These are phyloP conservation scores for Aphaenogaster ashmeadi DNA, from an alignment of 1,140 invertebrate genomes.

Conservation along the genomic window DNA sequence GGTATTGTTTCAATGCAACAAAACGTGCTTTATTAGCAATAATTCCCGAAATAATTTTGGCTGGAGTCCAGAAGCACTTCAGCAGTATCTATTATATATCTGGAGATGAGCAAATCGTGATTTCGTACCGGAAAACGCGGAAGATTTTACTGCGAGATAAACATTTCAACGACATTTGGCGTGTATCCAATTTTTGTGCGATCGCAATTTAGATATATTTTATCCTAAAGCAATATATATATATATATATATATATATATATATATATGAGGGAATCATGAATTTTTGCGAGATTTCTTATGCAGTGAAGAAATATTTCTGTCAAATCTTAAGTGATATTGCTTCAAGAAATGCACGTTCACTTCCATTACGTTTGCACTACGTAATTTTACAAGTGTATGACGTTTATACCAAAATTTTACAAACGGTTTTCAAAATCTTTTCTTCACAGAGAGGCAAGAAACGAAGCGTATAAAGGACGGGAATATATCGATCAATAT, in stretches of 20 bases:
- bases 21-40: constrained; percentile 16
- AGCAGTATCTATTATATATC: not conserved
- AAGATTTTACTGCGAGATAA: not conserved
- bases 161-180: not conserved
- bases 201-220: not conserved
- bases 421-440: not conserved
- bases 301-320: constrained; percentile 6
- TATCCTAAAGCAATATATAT: not conserved
- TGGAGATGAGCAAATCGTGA: constrained; percentile 34
- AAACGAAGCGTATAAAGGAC: not conserved
- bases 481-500: not conserved
- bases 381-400: not conserved
- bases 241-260: not conserved
- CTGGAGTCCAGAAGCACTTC: constrained; percentile 9
- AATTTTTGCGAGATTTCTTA: not conserved
- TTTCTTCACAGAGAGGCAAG: not conserved
- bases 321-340: constrained; percentile 23
- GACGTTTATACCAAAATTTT: constrained; percentile 12
- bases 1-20: not conserved
- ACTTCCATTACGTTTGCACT: constrained; percentile 7
- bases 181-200: not conserved
- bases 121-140: not conserved
- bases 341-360: not conserved
- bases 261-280: not conserved
- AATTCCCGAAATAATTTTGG: constrained; percentile 42